phyloP scores from a whole-genome alignment of 2,113 vertebrate species.

The Xenus cinereus region DNA sequence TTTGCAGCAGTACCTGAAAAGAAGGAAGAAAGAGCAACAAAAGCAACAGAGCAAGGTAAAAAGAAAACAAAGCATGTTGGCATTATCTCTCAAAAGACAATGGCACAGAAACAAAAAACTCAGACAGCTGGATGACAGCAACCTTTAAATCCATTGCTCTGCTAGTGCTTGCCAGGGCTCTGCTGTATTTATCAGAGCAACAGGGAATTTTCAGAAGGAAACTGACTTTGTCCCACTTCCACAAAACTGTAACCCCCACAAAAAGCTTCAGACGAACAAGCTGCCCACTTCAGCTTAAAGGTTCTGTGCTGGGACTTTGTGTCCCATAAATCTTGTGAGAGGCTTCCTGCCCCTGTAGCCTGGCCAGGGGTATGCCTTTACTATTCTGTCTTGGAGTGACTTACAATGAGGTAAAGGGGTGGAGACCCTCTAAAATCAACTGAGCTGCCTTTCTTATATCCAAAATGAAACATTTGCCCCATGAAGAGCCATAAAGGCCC shows the following conservation, averaged over 20 bases:
- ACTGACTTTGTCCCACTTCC: background rate
- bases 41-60: constrained; percentile 73
- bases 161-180: background rate
- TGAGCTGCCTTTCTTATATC: background rate
- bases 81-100: constrained; percentile 36
- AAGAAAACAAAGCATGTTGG: constrained; percentile 39
- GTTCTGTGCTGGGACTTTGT: background rate
- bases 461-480: background rate
- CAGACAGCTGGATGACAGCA: constrained; percentile 32
- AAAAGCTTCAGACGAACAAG: background rate
- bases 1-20: constrained; percentile 68
- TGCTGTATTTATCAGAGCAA: background rate
- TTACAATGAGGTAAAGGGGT: background rate
- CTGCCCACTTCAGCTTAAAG: background rate
- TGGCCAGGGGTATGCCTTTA: background rate
- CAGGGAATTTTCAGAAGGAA: background rate
- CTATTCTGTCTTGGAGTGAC: background rate
- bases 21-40: constrained; percentile 69
- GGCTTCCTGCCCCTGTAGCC: background rate
- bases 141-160: constrained; percentile 18
- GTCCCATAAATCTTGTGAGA: background rate
- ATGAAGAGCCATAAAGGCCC: background rate
- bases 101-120: background rate
- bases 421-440: background rate
- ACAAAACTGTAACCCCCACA: background rate